A percentile compares a stretch with the other conserved stretches of the same genome.
These are phyloP conservation scores for Proisotoma minuta DNA, from an alignment of 2,888 invertebrate species.

Conservation along the genomic window DNA sequence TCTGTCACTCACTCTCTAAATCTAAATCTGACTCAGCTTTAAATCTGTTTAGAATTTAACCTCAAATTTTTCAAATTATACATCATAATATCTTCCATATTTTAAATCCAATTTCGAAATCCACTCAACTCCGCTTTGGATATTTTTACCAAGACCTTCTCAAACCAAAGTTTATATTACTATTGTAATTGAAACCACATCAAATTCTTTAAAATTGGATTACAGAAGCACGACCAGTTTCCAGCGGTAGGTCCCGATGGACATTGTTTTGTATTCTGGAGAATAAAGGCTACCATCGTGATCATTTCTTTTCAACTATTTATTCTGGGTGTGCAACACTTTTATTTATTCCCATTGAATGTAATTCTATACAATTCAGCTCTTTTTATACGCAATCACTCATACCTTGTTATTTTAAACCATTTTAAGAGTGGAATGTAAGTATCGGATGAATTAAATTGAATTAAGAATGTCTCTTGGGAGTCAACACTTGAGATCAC, in stretches of 20 bases:
- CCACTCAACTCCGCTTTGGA: too few species aligned
- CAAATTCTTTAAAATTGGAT: conserved; percentile 21
- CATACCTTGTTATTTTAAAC: neutral
- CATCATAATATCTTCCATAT: too few species aligned
- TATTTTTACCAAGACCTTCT: too few species aligned
- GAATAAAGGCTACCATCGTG: too few species aligned
- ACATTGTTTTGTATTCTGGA: neutral
- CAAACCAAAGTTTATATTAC: neutral
- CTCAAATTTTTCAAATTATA: too few species aligned
- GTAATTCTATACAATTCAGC: conserved; percentile 1
- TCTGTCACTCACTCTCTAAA: neutral
- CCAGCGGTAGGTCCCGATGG: conserved; percentile 20
- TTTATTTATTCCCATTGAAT: neutral
- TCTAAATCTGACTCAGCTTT: neutral
- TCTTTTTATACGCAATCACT: neutral
- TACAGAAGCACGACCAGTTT: conserved; percentile 26
- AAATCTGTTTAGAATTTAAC: too few species aligned
- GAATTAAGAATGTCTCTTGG: neutral
- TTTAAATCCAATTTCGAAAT: too few species aligned
- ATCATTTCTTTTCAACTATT: neutral
- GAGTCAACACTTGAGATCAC: too few species aligned
- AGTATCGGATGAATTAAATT: neutral
- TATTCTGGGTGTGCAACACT: too few species aligned
- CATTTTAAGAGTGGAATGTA: neutral
- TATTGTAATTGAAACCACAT: neutral